Evolutionary conservation across 2,888 invertebrate genomes (phyloP), one percentile per base, ranked within the genome.

Genomic region (Palloptera scutellata): DNA sequence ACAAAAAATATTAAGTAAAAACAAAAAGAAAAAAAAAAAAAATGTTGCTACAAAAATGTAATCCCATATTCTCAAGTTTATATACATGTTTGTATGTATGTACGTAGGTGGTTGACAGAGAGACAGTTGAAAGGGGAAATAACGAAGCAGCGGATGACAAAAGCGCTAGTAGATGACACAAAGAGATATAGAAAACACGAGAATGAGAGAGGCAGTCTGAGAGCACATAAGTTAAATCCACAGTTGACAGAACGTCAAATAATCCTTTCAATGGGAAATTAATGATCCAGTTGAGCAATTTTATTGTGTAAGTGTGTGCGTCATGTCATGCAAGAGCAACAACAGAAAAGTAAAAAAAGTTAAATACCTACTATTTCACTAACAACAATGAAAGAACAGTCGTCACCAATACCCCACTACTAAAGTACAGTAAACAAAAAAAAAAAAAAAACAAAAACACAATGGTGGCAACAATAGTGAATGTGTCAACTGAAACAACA

Each of bases 311-410:
- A 8, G 59, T 59, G 19, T 43, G 59, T 59, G 19, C 13, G 11
- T 30, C 20, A 12, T 19, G 11, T 5, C 1, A 9, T 6, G 57
- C 57, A n/a, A n/a, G n/a, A n/a, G n/a, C 40, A 48, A 48, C 13
- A 48, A 48, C 12, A 15, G 15, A 48, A 48, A 48, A 48, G 8
- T 48, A 15, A 4, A 75, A 73, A 75, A 72, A 66, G 8, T 8
- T 4, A 2, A n/a, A 48, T n/a, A 48, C 8, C 2, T 48, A 48
- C 12, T 5, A 48, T 48, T n/a, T 5, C 48, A n/a, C 4, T 1
- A 15, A n/a, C 13, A 48, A 12, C 48, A 48, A 30, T 30, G 30
- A 6, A n/a, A n/a, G 30, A 30, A 30, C 30, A 30, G 30, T 30
- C 30, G 30, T 4, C 30, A 30, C 30, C 30, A 30, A 30, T 30